A percentile compares a stretch with the other conserved stretches of the same genome.
phyloP scores from a whole-genome alignment of 2,797 vertebrate species.

The Chiloscyllium punctatum region DNA sequence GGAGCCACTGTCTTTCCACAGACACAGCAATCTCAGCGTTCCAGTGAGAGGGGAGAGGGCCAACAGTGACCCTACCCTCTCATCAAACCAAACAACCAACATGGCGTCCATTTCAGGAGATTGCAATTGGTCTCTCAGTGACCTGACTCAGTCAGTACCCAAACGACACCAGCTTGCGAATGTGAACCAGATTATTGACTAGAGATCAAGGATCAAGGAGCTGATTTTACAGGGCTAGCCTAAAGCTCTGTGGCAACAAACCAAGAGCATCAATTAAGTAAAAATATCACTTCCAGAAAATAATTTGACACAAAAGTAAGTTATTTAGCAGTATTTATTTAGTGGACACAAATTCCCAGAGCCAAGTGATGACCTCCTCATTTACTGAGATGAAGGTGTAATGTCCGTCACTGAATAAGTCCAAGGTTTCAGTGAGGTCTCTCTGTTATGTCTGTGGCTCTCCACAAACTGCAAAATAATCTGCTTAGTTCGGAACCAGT shows the following conservation, averaged over 20 bases:
- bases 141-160: background rate
- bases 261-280: background rate
- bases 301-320: background rate
- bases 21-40: background rate
- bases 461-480: too few relatives aligned
- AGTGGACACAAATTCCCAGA: too few relatives aligned
- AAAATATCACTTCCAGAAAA: background rate
- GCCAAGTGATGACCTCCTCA: too few relatives aligned
- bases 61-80: background rate
- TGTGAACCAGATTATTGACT: background rate
- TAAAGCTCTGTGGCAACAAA: background rate
- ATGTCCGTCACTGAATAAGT: too few relatives aligned
- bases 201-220: background rate
- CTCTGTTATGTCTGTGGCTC: too few relatives aligned
- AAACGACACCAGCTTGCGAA: background rate
- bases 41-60: background rate
- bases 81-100: background rate
- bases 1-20: background rate
- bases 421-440: too few relatives aligned
- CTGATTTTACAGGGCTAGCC: background rate
- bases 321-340: too few relatives aligned
- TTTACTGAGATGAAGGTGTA: too few relatives aligned
- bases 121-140: too few relatives aligned
- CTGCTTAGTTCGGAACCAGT: too few relatives aligned
- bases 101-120: background rate